Conservation (phyloP, 1,140 invertebrate species). For the Hylyphantes graminicola region DNA sequence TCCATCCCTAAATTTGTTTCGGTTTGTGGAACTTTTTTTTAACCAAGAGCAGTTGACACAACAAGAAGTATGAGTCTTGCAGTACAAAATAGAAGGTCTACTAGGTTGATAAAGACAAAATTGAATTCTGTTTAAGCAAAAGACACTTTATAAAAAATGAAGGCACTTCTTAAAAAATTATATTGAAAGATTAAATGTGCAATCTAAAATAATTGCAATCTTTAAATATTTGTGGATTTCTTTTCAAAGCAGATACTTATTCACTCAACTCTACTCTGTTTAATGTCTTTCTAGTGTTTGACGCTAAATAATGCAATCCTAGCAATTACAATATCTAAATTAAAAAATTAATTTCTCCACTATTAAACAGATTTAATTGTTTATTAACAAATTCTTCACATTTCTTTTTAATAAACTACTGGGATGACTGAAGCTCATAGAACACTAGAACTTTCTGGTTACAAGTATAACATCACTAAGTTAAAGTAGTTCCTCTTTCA, state of each 20-base stretch:
- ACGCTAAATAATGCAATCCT: slow-evolving; percentile 32
- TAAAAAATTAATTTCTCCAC: slow-evolving; percentile 4
- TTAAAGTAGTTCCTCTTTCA: slow-evolving; percentile 1
- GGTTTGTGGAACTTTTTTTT: too few species aligned
- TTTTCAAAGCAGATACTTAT: background rate
- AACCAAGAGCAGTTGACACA: too few species aligned
- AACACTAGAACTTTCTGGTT: background rate
- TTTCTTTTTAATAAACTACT: background rate
- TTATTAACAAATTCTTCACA: background rate
- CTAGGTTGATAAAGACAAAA: too few species aligned
- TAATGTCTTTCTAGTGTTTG: slow-evolving; percentile 19
- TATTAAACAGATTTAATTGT: background rate
- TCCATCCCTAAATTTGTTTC: too few species aligned
- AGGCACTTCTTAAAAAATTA: background rate
- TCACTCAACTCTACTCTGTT: slow-evolving; percentile 7
- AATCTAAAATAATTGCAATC: background rate
- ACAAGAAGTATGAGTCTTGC: too few species aligned
- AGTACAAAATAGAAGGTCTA: too few species aligned
- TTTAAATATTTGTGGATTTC: background rate
- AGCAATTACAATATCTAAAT: background rate
- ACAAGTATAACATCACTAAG: slow-evolving; percentile 20
- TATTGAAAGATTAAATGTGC: too few species aligned
- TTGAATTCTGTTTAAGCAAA: background rate
- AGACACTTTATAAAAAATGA: background rate
- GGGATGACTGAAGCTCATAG: slow-evolving; percentile 13